phyloP scores from a whole-genome alignment of 2,113 vertebrate species.

The Euleptes europaea region DNA sequence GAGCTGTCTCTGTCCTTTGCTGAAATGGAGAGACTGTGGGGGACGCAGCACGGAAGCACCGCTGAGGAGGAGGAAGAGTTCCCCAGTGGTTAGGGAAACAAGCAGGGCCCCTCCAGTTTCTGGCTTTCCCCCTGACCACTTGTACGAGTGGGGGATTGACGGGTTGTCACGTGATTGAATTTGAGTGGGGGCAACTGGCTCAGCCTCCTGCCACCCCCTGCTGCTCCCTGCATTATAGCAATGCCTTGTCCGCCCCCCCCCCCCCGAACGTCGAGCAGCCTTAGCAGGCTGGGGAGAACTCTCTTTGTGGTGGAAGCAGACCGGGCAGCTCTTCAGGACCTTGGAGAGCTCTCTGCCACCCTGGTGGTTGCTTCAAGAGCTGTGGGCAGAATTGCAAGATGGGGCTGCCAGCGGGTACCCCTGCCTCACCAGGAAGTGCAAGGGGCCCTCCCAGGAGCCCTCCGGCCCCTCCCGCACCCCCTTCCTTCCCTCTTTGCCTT shows the following conservation, averaged over 20 bases:
- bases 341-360: neutral
- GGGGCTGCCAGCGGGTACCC: neutral
- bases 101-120: neutral
- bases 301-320: neutral
- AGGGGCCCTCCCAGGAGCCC: too few relatives aligned
- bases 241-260: too few relatives aligned
- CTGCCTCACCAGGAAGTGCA: too few relatives aligned
- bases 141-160: too few relatives aligned
- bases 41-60: too few relatives aligned
- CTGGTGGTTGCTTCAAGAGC: neutral
- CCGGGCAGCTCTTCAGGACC: neutral
- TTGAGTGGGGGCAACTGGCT: too few relatives aligned
- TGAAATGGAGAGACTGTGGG: neutral
- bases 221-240: neutral
- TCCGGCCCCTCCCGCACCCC: too few relatives aligned
- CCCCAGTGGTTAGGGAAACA: neutral
- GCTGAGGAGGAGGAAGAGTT: neutral
- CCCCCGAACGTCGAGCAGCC: neutral
- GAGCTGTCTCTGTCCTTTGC: neutral
- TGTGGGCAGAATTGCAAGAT: neutral
- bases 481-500: too few relatives aligned
- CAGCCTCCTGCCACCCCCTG: neutral
- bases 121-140: neutral
- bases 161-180: too few relatives aligned
- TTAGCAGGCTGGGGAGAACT: too few relatives aligned